Base-by-base conservation (phyloP, 1,140 invertebrate species). In the Colletes gigas region DNA sequence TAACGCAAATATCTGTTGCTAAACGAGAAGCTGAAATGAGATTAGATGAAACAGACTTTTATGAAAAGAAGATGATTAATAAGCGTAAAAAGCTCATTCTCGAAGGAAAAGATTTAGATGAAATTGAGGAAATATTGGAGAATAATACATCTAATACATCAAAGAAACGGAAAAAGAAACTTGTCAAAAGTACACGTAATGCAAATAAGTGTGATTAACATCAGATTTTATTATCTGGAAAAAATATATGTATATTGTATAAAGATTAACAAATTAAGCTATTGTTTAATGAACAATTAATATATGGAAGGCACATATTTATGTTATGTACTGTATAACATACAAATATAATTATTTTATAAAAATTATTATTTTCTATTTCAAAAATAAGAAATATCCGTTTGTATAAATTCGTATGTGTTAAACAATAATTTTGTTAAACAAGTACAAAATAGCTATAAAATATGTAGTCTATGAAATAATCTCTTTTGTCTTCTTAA, bases 1-100 rank as follows among this genome's bases (percentile, higher is more conserved):
- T 98, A 77, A 97, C 97, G 8, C 97, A 99, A 93, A 97, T 99
- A 17, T 97, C 97, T 79, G 97, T 99, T 0, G 96, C 97, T 0
- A 96, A 97, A 88, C 94, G 98, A 67, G 98, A 99, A 92, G 97
- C 98, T 9, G 97, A 98, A 92, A 98, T 99, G 67, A 96, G 96
- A 89, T 92, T 99, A 39, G 98, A 99, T 89, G 97, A 98, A 91
- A 96, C 96, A 83, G 97, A 99, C 90, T 98, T 98, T 92, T 97
- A 97, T 90, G 97, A 99, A 91, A 95, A 97, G 77, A 97, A 96
- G 87, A 94, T 96, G 83, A 98, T 98, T 70, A 98, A 99, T 94
- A 97, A 98, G 88, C 94, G 96, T 77, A 99, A 99, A 90, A 95
- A 97, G 72, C 95, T 98, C 92, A 96, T 99, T 77, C 90, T 98